Percentiles rank a stretch among this genome's conserved stretches.
These are phyloP conservation scores for Actias luna DNA, from an alignment of 2,888 invertebrate genomes.

Conservation along the genomic window DNA sequence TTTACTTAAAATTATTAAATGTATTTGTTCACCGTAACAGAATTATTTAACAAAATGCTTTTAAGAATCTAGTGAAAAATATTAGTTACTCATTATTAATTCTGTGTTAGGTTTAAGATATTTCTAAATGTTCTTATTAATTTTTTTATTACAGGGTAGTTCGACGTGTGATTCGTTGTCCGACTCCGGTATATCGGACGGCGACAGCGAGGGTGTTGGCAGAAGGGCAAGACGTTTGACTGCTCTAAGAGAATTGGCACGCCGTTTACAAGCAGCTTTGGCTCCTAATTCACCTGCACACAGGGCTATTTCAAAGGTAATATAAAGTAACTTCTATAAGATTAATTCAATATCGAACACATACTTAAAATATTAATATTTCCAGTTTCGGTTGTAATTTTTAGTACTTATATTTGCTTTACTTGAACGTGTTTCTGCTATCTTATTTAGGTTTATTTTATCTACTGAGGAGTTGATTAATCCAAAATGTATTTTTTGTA, in stretches of 20 bases:
- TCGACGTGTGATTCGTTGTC: conserved; percentile 86
- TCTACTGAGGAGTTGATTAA: no score
- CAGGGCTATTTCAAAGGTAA: conserved; percentile 83
- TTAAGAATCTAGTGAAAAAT: background rate
- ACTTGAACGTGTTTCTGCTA: no score
- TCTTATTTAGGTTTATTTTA: no score
- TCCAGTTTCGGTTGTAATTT: no score
- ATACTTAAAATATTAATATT: no score
- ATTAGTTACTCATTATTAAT: no score
- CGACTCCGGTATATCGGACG: conserved; percentile 90
- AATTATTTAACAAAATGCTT: background rate
- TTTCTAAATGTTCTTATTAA: background rate
- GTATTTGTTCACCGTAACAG: background rate
- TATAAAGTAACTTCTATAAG: no score
- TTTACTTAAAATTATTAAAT: background rate
- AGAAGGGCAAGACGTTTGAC: conserved; percentile 85
- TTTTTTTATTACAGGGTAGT: conserved; percentile 52
- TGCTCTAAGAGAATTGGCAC: conserved; percentile 85
- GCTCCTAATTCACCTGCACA: conserved; percentile 86
- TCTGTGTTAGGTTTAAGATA: background rate
- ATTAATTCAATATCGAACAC: no score
- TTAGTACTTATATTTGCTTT: no score
- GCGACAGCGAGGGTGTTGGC: conserved; percentile 84
- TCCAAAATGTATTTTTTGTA: no score
- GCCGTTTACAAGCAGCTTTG: conserved; percentile 85